phyloP scores from a whole-genome alignment of 2,113 vertebrate species.

The Myiagra hebetior region DNA sequence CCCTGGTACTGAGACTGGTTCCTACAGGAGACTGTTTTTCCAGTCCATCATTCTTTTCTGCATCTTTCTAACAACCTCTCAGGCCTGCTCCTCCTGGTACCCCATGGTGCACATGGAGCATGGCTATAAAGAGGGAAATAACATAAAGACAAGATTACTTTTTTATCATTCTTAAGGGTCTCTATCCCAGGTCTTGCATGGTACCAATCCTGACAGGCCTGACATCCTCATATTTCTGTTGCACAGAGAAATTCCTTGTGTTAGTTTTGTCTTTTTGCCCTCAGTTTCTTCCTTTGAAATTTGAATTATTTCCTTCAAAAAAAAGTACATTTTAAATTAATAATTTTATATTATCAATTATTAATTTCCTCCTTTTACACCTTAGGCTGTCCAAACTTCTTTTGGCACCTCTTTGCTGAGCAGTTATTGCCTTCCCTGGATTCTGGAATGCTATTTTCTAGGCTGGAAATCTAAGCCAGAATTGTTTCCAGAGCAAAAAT shows the following conservation, averaged over 20 bases:
- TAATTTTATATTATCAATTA: background rate
- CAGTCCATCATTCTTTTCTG: background rate
- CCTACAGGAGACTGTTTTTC: constrained; percentile 2
- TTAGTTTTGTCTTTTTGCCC: background rate
- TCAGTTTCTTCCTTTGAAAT: background rate
- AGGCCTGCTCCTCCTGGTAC: background rate
- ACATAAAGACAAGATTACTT: background rate
- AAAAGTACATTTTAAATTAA: background rate
- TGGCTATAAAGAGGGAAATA: background rate
- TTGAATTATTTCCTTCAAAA: background rate
- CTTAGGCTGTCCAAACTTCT: background rate
- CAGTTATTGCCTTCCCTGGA: background rate
- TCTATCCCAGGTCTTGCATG: background rate
- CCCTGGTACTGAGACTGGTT: background rate
- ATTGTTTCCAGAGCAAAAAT: background rate
- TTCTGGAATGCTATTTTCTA: background rate
- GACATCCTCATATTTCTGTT: background rate
- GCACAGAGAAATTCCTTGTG: background rate
- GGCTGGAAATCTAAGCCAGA: background rate
- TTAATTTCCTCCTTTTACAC: background rate
- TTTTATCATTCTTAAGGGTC: background rate
- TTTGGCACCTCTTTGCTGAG: background rate
- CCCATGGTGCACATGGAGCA: background rate
- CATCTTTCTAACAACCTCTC: constrained; percentile 1
- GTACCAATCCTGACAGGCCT: background rate